A percentile compares a stretch with the other conserved stretches of the same genome.
Evolutionary conservation across 2,797 vertebrate species (phyloP).

Genomic region (Pseudomugil gertrudae): DNA sequence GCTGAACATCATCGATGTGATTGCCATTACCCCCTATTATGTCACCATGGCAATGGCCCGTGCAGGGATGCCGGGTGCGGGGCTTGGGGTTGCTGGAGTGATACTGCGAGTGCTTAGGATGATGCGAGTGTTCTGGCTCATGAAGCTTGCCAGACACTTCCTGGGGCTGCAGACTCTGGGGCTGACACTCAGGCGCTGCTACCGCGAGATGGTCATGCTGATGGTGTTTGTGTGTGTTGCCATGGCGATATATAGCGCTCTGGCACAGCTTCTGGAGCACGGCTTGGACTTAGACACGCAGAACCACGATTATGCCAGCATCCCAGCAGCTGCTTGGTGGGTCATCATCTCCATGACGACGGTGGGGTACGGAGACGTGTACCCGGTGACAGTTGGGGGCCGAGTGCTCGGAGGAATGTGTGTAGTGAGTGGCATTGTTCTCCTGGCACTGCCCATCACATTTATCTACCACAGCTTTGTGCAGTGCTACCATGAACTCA

Average conservation of each 20-base stretch:
- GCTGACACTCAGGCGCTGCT: constrained; percentile 94
- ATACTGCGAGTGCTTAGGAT: constrained; percentile 94
- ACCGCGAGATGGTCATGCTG: constrained; percentile 98
- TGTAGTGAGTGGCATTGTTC: constrained; percentile 97
- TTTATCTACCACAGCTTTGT: constrained; percentile 99
- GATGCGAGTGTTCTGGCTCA: constrained; percentile 99
- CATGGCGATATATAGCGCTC: constrained; percentile 99
- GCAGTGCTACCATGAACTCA: constrained; percentile 98
- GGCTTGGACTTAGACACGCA: constrained; percentile 92
- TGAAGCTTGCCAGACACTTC: constrained; percentile 98
- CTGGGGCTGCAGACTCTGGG: constrained; percentile 98
- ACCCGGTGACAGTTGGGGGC: constrained; percentile 94
- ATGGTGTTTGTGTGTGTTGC: constrained; percentile 97
- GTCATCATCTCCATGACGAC: constrained; percentile 99
- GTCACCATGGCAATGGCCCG: constrained; percentile 92
- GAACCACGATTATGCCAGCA: constrained; percentile 96
- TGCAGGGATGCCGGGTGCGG: constrained; percentile 87
- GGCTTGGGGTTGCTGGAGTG: constrained; percentile 94
- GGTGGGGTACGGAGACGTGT: constrained; percentile 98
- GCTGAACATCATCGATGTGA: constrained; percentile 96
- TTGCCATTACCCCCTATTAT: constrained; percentile 98
- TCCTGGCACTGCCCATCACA: constrained; percentile 96
- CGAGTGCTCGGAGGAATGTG: constrained; percentile 97
- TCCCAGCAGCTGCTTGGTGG: constrained; percentile 99
- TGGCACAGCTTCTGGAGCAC: constrained; percentile 96